A percentile compares a stretch with the other conserved stretches of the same genome.
phyloP scores from a whole-genome alignment of 64 coral and sea anemone species.

The Platygyra sinensis region DNA sequence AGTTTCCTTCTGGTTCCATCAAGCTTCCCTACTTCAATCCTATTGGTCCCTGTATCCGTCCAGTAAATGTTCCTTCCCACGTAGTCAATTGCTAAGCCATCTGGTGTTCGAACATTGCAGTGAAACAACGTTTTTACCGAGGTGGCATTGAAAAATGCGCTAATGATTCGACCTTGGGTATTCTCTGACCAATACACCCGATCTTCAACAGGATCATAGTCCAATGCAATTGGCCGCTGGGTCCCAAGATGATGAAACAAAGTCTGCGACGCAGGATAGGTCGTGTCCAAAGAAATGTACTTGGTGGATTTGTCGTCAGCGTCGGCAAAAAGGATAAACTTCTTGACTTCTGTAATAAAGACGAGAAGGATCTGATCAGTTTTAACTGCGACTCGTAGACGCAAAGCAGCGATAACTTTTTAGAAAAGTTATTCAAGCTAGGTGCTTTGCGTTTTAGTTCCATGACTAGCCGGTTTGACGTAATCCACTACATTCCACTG shows the following conservation, averaged over 20 bases:
- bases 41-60: slow-evolving; percentile 70
- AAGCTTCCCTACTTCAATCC: slow-evolving; percentile 64
- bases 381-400: neutral
- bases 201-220: slow-evolving; percentile 58
- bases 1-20: slow-evolving; percentile 63
- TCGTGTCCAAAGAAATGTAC: slow-evolving; percentile 28
- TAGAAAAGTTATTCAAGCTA: too few species aligned
- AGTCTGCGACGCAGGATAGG: slow-evolving; percentile 20
- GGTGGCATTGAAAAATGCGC: slow-evolving; percentile 57
- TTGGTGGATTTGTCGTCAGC: slow-evolving; percentile 35
- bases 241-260: slow-evolving; percentile 8
- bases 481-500: too few species aligned
- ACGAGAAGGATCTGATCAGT: neutral
- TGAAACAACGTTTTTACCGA: slow-evolving; percentile 3
- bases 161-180: slow-evolving; percentile 31
- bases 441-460: too few species aligned
- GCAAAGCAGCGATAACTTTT: too few species aligned
- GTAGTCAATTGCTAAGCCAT: slow-evolving; percentile 62
- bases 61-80: slow-evolving; percentile 68
- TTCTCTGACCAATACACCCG: slow-evolving; percentile 74
- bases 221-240: slow-evolving; percentile 67
- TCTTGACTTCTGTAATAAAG: neutral
- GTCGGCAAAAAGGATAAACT: slow-evolving; percentile 59
- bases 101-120: slow-evolving; percentile 29
- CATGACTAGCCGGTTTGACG: too few species aligned